These are phyloP conservation scores for Penaeus vannamei DNA, from an alignment of 1,140 invertebrate species.

Conservation along the genomic window DNA sequence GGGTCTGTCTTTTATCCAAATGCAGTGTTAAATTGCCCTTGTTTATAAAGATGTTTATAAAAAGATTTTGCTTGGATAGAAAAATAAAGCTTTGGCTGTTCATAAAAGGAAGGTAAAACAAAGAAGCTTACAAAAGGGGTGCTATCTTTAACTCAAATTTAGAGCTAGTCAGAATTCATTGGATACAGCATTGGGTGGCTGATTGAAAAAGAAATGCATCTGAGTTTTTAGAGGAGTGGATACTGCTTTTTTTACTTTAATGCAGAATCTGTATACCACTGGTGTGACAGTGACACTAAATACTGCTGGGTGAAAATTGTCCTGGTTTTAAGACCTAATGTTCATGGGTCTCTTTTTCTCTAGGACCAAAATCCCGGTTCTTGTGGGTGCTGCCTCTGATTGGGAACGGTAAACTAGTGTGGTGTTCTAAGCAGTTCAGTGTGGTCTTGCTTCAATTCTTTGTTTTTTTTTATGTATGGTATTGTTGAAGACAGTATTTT, in stretches of 20 bases:
- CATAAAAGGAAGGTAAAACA: not conserved
- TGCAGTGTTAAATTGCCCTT: too few species aligned
- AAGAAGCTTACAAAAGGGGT: not conserved
- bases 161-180: too few species aligned
- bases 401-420: conserved; percentile 64
- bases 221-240: not conserved
- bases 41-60: not conserved
- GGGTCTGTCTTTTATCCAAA: too few species aligned
- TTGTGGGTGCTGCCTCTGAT: conserved; percentile 61
- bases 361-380: conserved; percentile 65
- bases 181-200: not conserved
- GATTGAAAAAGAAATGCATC: not conserved
- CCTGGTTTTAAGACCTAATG: not conserved
- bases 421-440: conserved; percentile 41
- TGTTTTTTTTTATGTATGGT: not conserved
- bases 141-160: too few species aligned
- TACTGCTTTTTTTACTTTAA: conserved; percentile 27
- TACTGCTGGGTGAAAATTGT: too few species aligned
- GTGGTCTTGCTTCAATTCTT: conserved; percentile 29
- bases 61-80: not conserved
- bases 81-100: conserved; percentile 13
- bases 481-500: not conserved
- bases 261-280: not conserved
- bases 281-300: conserved; percentile 20
- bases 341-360: conserved; percentile 53